Evolutionary conservation across 2,888 invertebrate species (phyloP).

Genomic region (Eupithecia dodoneata): DNA sequence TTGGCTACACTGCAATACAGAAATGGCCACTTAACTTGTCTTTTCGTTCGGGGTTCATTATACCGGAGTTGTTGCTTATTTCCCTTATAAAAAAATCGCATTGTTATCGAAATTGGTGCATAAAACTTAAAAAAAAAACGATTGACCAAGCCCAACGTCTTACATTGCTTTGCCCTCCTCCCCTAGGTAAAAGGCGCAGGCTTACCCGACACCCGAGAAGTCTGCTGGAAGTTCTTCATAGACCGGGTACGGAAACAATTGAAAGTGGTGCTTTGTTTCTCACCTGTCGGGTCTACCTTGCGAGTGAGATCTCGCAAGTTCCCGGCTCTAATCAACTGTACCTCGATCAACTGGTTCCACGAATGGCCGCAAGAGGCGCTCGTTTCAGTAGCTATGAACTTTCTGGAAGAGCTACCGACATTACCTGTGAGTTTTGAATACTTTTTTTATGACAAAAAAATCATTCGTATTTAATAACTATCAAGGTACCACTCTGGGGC

Average conservation of each 20-base stretch:
- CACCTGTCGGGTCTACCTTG: conserved; percentile 97
- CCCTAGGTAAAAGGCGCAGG: conserved; percentile 92
- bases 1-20: background rate
- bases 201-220: conserved; percentile 95
- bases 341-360: conserved; percentile 99
- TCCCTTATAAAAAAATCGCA: background rate
- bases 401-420: conserved; percentile 91
- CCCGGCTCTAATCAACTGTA: conserved; percentile 97
- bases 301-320: conserved; percentile 96
- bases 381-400: conserved; percentile 95
- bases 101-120: too few species aligned
- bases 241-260: conserved; percentile 95
- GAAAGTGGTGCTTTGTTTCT: conserved; percentile 97
- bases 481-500: too few species aligned
- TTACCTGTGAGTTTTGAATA: conserved; percentile 86
- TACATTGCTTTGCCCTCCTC: background rate
- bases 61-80: background rate
- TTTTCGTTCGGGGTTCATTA: background rate
- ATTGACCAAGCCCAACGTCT: too few species aligned
- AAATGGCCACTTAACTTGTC: background rate
- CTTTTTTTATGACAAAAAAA: background rate
- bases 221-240: conserved; percentile 99
- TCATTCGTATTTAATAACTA: too few species aligned
- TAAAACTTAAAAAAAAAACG: too few species aligned
- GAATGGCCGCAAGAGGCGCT: conserved; percentile 99